Evolutionary conservation across 2,888 invertebrate species (phyloP).

Genomic region (Copidosoma aretas): DNA sequence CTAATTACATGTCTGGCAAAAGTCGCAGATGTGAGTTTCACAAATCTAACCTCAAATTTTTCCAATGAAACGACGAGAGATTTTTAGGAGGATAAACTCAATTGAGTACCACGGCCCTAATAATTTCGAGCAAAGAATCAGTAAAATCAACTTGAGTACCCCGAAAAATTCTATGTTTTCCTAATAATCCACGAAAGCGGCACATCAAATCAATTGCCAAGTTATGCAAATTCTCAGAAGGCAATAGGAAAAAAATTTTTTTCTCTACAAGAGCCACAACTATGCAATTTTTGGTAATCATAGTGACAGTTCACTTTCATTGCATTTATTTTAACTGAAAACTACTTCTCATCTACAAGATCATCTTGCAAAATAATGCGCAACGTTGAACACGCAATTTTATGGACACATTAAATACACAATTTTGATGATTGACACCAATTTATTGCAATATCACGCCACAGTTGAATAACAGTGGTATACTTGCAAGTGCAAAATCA

Average conservation of each 20-base stretch:
- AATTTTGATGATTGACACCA: neutral
- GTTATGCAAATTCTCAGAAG: slow-evolving; percentile 3
- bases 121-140: no score
- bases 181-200: no score
- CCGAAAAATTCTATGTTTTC: no score
- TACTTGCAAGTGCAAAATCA: neutral
- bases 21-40: slow-evolving; percentile 10
- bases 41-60: slow-evolving; percentile 30
- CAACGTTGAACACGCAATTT: neutral
- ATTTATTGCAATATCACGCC: neutral
- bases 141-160: no score
- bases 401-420: neutral
- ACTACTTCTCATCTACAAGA: neutral
- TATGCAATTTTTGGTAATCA: slow-evolving; percentile 16
- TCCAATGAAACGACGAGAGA: neutral
- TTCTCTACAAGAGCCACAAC: neutral
- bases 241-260: slow-evolving; percentile 18
- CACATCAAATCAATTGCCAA: no score
- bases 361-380: slow-evolving; percentile 12
- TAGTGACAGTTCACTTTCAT: neutral
- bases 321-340: neutral
- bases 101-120: neutral
- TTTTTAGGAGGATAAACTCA: neutral
- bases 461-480: neutral
- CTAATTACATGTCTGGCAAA: slow-evolving; percentile 15